Evolutionary conservation across 2,888 invertebrate genomes (phyloP).

Genomic region (Acanthosepion lycidas): DNA sequence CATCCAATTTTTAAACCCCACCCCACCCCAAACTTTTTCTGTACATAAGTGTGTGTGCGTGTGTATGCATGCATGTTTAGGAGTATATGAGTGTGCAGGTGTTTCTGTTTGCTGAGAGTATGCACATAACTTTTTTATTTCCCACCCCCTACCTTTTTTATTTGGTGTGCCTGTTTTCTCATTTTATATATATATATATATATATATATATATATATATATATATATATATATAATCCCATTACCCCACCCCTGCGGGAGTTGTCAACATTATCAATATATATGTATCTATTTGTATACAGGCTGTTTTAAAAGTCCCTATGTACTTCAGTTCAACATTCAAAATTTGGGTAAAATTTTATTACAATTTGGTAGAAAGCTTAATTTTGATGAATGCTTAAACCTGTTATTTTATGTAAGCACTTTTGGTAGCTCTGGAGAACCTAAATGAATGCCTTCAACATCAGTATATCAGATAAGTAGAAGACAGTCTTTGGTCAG

Average conservation of each 20-base stretch:
- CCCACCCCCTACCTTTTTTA: not conserved
- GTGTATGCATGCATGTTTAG: not conserved
- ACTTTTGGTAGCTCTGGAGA: not conserved
- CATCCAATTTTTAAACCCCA: not conserved
- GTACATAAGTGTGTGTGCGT: not conserved
- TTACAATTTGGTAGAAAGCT: not conserved
- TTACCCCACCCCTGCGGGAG: not conserved
- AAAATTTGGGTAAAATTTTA: not conserved
- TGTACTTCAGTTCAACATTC: not conserved
- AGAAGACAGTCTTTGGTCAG: not conserved
- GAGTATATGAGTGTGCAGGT: not conserved
- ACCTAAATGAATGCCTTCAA: conserved; percentile 2
- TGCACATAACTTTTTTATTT: conserved; percentile 24
- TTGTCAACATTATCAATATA: not conserved
- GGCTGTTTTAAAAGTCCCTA: conserved; percentile 2
- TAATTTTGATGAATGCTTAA: not conserved
- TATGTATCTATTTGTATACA: conserved; percentile 33
- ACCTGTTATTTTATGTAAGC: not conserved
- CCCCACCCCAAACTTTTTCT: not conserved
- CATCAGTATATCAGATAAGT: not conserved
- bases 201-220: conserved; percentile 33
- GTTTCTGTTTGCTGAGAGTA: not conserved
- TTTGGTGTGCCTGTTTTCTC: not conserved
- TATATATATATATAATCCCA: not conserved
- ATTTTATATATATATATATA: not conserved